Percentiles rank a stretch among this genome's conserved stretches.
These are phyloP conservation scores for Pampus argenteus DNA, from an alignment of 2,797 vertebrate species.

Conservation along the genomic window DNA sequence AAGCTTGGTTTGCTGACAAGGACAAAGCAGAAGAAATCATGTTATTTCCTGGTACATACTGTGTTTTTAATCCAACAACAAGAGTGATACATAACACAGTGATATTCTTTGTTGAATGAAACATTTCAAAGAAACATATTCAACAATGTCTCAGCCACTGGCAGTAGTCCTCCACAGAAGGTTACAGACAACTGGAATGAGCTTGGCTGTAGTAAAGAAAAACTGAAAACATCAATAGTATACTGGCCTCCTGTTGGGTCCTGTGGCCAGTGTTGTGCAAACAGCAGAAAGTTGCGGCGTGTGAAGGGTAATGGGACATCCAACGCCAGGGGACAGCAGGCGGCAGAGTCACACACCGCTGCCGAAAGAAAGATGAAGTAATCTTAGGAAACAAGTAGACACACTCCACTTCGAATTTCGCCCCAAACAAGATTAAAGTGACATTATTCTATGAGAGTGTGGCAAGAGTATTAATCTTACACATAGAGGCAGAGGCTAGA, in stretches of 20 bases:
- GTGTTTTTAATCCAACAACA: conserved; percentile 21
- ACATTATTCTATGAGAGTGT: conserved; percentile 88
- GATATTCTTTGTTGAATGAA: conserved; percentile 28
- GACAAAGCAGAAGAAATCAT: neutral
- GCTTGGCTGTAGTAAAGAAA: conserved; percentile 67
- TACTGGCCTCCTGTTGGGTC: conserved; percentile 80
- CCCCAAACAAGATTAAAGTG: conserved; percentile 91
- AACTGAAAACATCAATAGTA: conserved; percentile 75
- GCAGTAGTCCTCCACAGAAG: conserved; percentile 41
- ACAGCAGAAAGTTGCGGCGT: conserved; percentile 89
- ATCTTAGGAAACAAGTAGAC: conserved; percentile 90
- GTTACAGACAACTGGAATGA: conserved; percentile 46
- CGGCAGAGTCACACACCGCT: conserved; percentile 85
- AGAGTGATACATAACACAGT: conserved; percentile 16
- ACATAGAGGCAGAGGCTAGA: conserved; percentile 81
- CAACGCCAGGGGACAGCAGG: conserved; percentile 88
- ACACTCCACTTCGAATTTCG: conserved; percentile 89
- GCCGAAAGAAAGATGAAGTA: conserved; percentile 89
- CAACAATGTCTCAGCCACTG: conserved; percentile 45
- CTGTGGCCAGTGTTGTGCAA: conserved; percentile 87
- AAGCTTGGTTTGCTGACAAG: neutral
- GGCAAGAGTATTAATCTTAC: conserved; percentile 88
- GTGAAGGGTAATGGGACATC: conserved; percentile 91
- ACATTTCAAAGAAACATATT: conserved; percentile 53
- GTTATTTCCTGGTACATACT: neutral